Base-by-base conservation (phyloP, 2,888 invertebrate genomes). In the Acronicta leporina region DNA sequence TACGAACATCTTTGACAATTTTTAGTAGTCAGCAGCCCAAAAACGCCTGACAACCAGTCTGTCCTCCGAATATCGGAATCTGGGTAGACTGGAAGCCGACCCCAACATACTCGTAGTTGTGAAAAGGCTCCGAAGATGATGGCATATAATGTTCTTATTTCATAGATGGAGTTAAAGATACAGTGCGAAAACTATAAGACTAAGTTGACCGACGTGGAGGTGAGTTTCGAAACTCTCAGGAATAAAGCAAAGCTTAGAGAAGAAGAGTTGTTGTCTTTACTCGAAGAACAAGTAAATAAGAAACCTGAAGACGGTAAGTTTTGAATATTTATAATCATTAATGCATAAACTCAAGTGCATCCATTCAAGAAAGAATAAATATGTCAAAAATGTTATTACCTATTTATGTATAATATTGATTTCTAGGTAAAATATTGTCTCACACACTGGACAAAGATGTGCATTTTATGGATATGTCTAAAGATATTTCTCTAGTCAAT, bases 171-270 rank as follows among this genome's bases (percentile, higher is more conserved):
- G 10, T 71, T 92, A 57, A 87, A 90, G 81, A 63, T 72, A 11
- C 77, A 73, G 38, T 89, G 88, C 66, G 81, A 84, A 46, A 80
- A 83, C 10, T 88, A 83, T 52, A 77, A 73, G 15, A 89, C 84
- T 8, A 90, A 88, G 73, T 62, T 94, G 35, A 93, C 90, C 11
- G 95, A 95, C 66, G 87, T 84, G 73, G 95, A 96, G 79, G 95
- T 95, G 53, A 92, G 94, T 77, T 94, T 92, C 71, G 94, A 95
- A 63, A 92, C 91, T 16, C 85, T 95, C 7, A 92, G 94, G 81
- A 87, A 85, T 7, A 95, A 95, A 76, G 86, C 94, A 7, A 95
- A 94, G 77, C 86, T 81, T 1, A 89, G 96, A 52, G 96, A 96
- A 85, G 87, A 88, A 33, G 96, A 96, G 77, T 79, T 96, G 6